Conservation (phyloP, 1,140 invertebrate species). For the Trialeurodes vaporariorum region DNA sequence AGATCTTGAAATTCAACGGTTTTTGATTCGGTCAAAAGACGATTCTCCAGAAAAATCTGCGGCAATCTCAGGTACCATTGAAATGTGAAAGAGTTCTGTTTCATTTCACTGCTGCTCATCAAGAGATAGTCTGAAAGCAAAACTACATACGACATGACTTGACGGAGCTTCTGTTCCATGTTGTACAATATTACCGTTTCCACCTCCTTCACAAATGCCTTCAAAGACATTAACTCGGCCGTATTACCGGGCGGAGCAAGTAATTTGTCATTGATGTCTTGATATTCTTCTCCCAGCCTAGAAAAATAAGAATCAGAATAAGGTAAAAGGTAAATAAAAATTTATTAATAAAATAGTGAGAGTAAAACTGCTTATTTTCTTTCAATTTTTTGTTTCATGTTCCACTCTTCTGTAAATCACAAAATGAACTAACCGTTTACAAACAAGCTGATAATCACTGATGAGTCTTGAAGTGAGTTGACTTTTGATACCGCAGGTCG, state of each 20-base stretch:
- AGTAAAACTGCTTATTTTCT: neutral
- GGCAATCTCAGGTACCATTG: conserved; percentile 69
- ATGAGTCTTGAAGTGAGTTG: conserved; percentile 61
- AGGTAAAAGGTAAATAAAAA: neutral
- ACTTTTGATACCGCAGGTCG: conserved; percentile 55
- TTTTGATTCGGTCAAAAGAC: conserved; percentile 66
- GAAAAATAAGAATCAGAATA: conserved; percentile 23
- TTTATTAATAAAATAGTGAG: no score
- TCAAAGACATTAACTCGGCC: conserved; percentile 68
- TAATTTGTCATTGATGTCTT: conserved; percentile 63
- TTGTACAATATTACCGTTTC: conserved; percentile 55
- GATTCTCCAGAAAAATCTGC: conserved; percentile 67
- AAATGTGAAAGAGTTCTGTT: conserved; percentile 73
- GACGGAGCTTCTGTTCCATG: conserved; percentile 60
- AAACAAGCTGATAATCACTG: conserved; percentile 62
- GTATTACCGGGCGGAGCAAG: conserved; percentile 70
- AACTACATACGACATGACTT: conserved; percentile 44
- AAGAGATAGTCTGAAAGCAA: conserved; percentile 68
- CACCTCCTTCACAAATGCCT: conserved; percentile 59
- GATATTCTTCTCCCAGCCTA: conserved; percentile 76
- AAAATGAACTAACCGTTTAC: conserved; percentile 50
- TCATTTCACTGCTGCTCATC: conserved; percentile 70
- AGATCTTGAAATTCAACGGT: conserved; percentile 73
- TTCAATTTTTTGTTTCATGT: conserved; percentile 6
- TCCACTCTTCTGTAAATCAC: no score